phyloP scores from a whole-genome alignment of 2,113 vertebrate genomes.

The Scophthalmus maximus region DNA sequence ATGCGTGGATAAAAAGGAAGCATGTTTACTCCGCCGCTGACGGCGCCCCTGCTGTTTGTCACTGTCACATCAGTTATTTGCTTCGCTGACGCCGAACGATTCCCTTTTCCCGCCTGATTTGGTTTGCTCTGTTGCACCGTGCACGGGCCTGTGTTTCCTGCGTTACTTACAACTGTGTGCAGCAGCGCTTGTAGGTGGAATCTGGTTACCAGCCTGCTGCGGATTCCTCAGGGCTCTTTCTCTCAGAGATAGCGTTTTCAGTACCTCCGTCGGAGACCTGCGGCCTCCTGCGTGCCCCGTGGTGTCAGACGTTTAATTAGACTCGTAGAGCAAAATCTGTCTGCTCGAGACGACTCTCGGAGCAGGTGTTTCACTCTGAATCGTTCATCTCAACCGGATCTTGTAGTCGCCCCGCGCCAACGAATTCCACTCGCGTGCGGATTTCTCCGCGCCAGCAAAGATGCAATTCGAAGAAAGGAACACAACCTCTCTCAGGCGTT shows the following conservation, averaged over 20 bases:
- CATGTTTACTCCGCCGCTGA: not conserved
- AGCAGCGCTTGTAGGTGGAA: no score
- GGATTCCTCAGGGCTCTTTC: no score
- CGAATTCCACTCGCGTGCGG: constrained; percentile 45
- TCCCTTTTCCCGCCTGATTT: not conserved
- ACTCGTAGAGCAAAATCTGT: constrained; percentile 59
- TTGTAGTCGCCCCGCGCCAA: constrained; percentile 31
- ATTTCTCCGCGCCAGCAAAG: constrained; percentile 23
- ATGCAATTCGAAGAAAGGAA: not conserved
- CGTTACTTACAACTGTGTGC: no score
- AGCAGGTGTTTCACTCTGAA: constrained; percentile 63
- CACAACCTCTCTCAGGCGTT: no score
- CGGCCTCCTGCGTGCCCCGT: constrained; percentile 43
- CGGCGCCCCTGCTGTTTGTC: constrained; percentile 19
- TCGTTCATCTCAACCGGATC: constrained; percentile 51
- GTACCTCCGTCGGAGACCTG: constrained; percentile 38
- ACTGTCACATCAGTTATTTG: constrained; percentile 45
- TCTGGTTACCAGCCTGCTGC: no score
- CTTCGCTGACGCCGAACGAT: not conserved
- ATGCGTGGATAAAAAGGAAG: no score
- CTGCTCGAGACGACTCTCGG: constrained; percentile 27
- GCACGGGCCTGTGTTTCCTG: no score
- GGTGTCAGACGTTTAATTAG: constrained; percentile 74
- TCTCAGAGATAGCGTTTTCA: constrained; percentile 46
- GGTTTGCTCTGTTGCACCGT: no score